Conservation (phyloP, 2,888 invertebrate genomes). For the Eledone cirrhosa region DNA sequence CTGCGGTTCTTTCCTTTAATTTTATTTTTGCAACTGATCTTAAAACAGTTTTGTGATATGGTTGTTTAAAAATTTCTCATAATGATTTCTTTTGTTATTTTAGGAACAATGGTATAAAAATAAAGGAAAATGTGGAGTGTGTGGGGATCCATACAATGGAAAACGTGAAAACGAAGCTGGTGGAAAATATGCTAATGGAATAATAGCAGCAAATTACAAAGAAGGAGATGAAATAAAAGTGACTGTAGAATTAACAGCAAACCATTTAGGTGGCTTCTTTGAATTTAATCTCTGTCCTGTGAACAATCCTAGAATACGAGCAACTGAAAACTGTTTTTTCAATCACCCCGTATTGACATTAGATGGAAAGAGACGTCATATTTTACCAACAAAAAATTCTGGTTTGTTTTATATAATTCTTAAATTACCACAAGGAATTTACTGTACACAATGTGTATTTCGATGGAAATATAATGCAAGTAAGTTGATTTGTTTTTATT, state of each 20-base stretch:
- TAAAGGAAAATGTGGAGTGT: slow-evolving; percentile 84
- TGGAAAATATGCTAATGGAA: slow-evolving; percentile 63
- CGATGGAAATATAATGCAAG: slow-evolving; percentile 19
- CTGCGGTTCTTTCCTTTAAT: too few relatives aligned
- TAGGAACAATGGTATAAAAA: slow-evolving; percentile 54
- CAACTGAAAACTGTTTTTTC: slow-evolving; percentile 30
- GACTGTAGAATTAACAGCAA: slow-evolving; percentile 62
- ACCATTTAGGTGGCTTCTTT: slow-evolving; percentile 61
- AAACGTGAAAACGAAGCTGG: slow-evolving; percentile 62
- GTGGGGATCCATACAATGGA: slow-evolving; percentile 81
- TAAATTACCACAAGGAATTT: background rate
- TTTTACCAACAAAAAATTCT: background rate
- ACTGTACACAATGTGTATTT: background rate
- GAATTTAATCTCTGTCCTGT: slow-evolving; percentile 59
- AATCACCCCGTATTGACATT: background rate
- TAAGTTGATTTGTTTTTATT: background rate
- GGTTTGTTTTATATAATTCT: background rate
- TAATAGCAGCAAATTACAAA: slow-evolving; percentile 58
- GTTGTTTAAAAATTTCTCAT: too few relatives aligned
- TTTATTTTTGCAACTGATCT: too few relatives aligned
- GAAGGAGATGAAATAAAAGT: slow-evolving; percentile 59
- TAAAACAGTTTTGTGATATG: too few relatives aligned
- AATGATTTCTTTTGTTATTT: slow-evolving; percentile 11
- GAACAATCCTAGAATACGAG: slow-evolving; percentile 34
- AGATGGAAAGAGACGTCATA: background rate